Evolutionary conservation across 2,113 vertebrate genomes (phyloP).

Genomic region (Puntigrus tetrazona): DNA sequence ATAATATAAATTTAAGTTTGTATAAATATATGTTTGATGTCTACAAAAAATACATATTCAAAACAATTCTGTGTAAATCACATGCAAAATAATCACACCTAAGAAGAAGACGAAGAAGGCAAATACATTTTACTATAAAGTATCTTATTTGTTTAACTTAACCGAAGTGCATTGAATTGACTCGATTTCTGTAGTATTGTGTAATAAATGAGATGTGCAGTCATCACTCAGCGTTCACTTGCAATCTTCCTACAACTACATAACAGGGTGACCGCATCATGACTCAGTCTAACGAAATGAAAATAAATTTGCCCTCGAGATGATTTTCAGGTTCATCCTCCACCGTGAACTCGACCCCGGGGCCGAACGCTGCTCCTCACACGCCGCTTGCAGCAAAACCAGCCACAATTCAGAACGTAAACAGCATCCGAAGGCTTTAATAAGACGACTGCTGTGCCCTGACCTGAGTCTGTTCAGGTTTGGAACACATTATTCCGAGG

Average conservation of each 20-base stretch:
- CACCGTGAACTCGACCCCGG: not conserved
- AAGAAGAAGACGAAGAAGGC: no score
- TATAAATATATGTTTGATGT: no score
- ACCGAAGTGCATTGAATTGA: not conserved
- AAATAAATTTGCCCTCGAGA: not conserved
- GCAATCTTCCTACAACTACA: not conserved
- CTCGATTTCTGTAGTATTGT: not conserved
- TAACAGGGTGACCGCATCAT: not conserved
- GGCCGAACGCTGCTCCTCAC: not conserved
- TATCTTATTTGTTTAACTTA: not conserved
- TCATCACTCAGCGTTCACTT: not conserved
- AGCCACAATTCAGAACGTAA: no score
- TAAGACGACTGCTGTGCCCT: not conserved
- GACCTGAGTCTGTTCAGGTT: constrained; percentile 27
- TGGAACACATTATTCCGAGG: constrained; percentile 49
- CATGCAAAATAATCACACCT: no score
- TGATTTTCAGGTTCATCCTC: not conserved
- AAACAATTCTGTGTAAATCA: no score
- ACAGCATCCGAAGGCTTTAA: not conserved
- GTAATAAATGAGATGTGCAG: not conserved
- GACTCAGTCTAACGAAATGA: not conserved
- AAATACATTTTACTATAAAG: not conserved
- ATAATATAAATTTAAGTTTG: no score
- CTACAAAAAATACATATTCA: no score
- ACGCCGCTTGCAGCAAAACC: not conserved